Percentiles rank a stretch among this genome's conserved stretches.
Evolutionary conservation across 2,113 vertebrate genomes (phyloP).

Genomic region (Peromyscus polionotus): DNA sequence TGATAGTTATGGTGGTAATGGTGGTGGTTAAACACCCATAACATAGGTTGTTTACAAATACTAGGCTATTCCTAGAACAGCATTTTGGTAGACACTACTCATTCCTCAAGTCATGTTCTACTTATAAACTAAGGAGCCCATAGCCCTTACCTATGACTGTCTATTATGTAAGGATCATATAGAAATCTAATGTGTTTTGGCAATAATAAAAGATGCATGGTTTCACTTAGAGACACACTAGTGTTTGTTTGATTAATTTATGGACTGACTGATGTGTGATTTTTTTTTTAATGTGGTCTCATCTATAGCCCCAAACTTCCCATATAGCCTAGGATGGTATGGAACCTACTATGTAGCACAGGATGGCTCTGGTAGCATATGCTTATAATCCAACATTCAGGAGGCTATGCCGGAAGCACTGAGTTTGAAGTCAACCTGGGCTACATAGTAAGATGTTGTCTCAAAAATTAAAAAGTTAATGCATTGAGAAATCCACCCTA

Average conservation of each 20-base stretch:
- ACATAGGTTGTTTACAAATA: neutral
- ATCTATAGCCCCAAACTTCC: neutral
- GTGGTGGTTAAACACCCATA: neutral
- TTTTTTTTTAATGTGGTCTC: no score
- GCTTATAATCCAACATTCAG: neutral
- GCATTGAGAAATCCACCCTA: neutral
- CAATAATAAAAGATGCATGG: neutral
- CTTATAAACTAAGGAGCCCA: neutral
- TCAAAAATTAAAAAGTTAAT: neutral
- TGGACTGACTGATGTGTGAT: neutral
- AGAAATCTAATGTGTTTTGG: constrained; percentile 4
- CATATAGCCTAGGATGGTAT: neutral
- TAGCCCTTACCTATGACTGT: neutral
- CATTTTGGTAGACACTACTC: neutral
- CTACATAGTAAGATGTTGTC: neutral
- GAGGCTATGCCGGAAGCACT: neutral
- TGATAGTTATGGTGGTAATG: neutral
- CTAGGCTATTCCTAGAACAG: neutral
- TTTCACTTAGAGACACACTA: neutral
- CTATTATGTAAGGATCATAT: neutral
- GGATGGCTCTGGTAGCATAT: neutral
- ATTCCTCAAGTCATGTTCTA: neutral
- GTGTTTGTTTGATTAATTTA: neutral
- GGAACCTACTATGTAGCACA: neutral
- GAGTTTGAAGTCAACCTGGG: neutral